Evolutionary conservation across 2,797 vertebrate genomes (phyloP), one percentile per base, ranked within the genome.

Genomic region (Antrozous pallidus): DNA sequence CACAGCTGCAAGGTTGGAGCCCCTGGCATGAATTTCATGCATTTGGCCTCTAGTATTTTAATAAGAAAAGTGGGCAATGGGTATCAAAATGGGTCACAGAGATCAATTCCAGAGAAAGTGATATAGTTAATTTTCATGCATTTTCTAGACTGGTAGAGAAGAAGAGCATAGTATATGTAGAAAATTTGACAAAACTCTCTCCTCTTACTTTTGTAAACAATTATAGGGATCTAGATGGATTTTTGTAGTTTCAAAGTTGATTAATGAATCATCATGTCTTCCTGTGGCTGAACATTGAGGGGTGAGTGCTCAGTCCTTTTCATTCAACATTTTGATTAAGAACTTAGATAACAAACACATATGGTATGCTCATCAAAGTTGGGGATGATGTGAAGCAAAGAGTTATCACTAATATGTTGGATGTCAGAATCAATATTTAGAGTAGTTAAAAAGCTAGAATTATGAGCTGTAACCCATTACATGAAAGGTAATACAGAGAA

Each of bases 291-390:
- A 89, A 78, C 33, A 10, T n/a, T 80, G 77, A 67, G 3, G 47
- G 31, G 75, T n/a, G 67, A 83, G 74, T 49, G 36, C 38, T 92
- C 80, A n/a, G 45, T 69, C 40, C 5, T 86, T 42, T 93, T 88
- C 81, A 31, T 81, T 89, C 71, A 81, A 84, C 42, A 82, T 94
- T 95, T 93, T 97, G 80, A 96, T 96, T 87, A 92, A 95, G 33
- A 95, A 77, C 63, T 87, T 89, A 56, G 69, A 91, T 92, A 84
- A 89, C 88, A 84, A 84, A 94, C 80, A 91, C 80, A 96, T 92
- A 94, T 93, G 92, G 77, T 47, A 94, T 51, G 80, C 49, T 96
- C 95, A 96, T 91, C 96, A 96, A 96, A 94, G 89, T 95, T 90
- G 14, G 71, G 65, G n/a, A 89, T 96, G 78, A 93, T 92, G 79